Conservation (phyloP, 2,888 invertebrate species). For the Sminthurinus aureus region DNA sequence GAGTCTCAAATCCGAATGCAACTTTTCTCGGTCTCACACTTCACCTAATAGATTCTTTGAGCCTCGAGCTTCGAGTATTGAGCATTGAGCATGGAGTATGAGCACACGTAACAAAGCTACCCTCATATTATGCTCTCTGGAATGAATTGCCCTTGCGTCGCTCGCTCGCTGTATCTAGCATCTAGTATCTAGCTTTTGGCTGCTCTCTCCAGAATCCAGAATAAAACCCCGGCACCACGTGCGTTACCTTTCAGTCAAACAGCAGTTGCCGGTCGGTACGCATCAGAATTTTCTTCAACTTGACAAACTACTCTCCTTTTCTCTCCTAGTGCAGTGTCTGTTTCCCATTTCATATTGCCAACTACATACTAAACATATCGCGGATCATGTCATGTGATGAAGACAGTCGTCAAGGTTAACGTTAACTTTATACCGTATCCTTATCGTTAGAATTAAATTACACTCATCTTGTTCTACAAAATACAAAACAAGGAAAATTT, state of each 20-base stretch:
- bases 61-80: too few species aligned
- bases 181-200: not conserved
- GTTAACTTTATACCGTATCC: too few species aligned
- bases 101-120: not conserved
- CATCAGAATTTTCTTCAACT: not conserved
- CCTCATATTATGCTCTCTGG: not conserved
- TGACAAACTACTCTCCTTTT: too few species aligned
- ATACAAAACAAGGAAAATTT: too few species aligned
- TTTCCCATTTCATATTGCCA: not conserved
- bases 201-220: not conserved
- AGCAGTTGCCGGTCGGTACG: slow-evolving; percentile 11
- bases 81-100: too few species aligned
- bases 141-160: slow-evolving; percentile 23
- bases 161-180: not conserved
- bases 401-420: too few species aligned
- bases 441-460: too few species aligned
- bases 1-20: not conserved
- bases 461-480: too few species aligned
- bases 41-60: not conserved
- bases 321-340: too few species aligned
- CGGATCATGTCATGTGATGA: too few species aligned
- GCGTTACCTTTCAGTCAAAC: slow-evolving; percentile 30
- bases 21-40: not conserved
- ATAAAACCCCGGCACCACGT: slow-evolving; percentile 39
- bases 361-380: not conserved